Evolutionary conservation across 1,140 invertebrate genomes (phyloP).

Genomic region (Eufriesea mexicana): DNA sequence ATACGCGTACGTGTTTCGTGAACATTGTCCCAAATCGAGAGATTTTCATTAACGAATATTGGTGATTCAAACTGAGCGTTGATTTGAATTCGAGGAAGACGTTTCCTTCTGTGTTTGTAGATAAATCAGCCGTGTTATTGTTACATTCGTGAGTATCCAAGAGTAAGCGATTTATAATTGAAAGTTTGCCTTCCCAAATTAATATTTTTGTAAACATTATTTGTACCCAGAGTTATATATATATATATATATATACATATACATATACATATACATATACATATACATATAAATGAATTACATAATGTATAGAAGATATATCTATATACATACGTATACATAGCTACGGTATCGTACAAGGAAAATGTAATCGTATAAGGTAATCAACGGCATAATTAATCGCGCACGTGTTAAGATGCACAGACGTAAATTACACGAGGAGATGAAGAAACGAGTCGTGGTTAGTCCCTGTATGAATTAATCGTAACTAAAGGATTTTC

Average conservation of each 20-base stretch:
- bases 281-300: conserved; percentile 50
- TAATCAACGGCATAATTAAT: conserved; percentile 44
- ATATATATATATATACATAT: conserved; percentile 59
- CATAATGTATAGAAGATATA: conserved; percentile 54
- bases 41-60: conserved; percentile 21
- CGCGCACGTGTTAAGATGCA: conserved; percentile 47
- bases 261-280: conserved; percentile 60
- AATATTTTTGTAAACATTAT: conserved; percentile 82
- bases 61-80: conserved; percentile 8
- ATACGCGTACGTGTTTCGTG: background rate
- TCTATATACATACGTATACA: conserved; percentile 48
- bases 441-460: conserved; percentile 25
- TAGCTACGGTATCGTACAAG: conserved; percentile 21
- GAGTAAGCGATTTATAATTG: conserved; percentile 70
- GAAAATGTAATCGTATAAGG: conserved; percentile 20
- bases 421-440: conserved; percentile 20
- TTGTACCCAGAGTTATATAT: conserved; percentile 73
- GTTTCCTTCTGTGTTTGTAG: conserved; percentile 62
- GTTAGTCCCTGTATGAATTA: conserved; percentile 26
- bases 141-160: conserved; percentile 64
- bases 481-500: conserved; percentile 23
- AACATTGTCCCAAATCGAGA: background rate
- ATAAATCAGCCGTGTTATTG: conserved; percentile 67
- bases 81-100: conserved; percentile 33
- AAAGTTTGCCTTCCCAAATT: conserved; percentile 79